Evolutionary conservation across 2,888 invertebrate genomes (phyloP).

Genomic region (Drosophila sordidapex): DNA sequence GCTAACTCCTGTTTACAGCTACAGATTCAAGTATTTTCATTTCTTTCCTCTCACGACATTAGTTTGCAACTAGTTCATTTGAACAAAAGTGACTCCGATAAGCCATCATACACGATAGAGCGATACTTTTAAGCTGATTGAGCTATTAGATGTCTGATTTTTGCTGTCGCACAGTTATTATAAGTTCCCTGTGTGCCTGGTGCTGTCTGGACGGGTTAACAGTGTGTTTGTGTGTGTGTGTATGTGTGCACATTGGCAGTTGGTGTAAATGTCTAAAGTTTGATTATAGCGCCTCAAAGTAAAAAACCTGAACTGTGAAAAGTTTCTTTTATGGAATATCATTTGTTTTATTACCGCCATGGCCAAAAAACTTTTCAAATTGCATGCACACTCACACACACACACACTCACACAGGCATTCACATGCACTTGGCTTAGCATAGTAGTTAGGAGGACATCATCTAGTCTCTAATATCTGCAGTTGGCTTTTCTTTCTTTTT

Average conservation of each 20-base stretch:
- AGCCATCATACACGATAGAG: conserved; percentile 5
- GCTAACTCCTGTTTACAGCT: neutral
- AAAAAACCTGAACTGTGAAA: conserved; percentile 60
- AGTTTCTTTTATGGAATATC: conserved; percentile 71
- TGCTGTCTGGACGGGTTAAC: neutral
- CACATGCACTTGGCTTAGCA: conserved; percentile 14
- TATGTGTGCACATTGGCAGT: conserved; percentile 51
- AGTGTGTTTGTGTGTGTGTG: neutral
- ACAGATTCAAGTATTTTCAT: neutral
- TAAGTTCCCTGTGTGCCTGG: neutral
- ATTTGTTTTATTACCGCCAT: conserved; percentile 74
- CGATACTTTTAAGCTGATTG: conserved; percentile 33
- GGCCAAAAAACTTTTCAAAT: conserved; percentile 69
- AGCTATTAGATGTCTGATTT: conserved; percentile 34
- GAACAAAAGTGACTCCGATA: neutral
- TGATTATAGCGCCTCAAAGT: conserved; percentile 62
- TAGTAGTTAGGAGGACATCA: conserved; percentile 24
- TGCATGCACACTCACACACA: conserved; percentile 55
- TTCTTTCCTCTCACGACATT: neutral
- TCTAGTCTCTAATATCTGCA: conserved; percentile 17
- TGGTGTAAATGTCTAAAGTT: conserved; percentile 72
- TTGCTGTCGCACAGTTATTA: conserved; percentile 12
- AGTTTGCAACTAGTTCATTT: conserved; percentile 5
- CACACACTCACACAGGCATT: conserved; percentile 5
- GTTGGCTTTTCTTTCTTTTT: neutral